These are phyloP conservation scores for Ceratina australensis DNA, from an alignment of 1,140 invertebrate species.

Conservation along the genomic window DNA sequence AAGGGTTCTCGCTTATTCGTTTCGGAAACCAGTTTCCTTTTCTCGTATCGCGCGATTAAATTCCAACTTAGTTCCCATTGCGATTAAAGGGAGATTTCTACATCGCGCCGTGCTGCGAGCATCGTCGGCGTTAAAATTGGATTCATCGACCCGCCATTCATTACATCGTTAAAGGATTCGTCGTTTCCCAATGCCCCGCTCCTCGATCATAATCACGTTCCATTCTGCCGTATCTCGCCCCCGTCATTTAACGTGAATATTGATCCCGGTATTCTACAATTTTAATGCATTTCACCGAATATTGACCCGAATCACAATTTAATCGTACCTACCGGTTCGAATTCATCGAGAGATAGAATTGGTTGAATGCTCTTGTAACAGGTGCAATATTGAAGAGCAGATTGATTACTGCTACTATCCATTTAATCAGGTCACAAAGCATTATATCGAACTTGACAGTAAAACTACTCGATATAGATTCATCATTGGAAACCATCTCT, in stretches of 20 bases:
- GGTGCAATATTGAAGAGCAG: neutral
- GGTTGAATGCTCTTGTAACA: neutral
- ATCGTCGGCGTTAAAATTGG: constrained; percentile 1
- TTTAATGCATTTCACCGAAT: neutral
- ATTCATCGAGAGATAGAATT: neutral
- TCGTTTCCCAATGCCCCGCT: constrained; percentile 46
- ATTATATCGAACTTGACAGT: too few relatives aligned
- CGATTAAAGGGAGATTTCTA: neutral
- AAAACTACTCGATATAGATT: too few relatives aligned
- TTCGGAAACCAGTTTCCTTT: neutral
- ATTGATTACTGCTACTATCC: neutral
- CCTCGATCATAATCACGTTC: constrained; percentile 37
- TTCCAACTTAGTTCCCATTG: too few relatives aligned
- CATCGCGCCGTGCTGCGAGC: neutral
- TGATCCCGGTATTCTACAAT: neutral
- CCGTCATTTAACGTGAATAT: constrained; percentile 39
- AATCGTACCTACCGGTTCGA: neutral
- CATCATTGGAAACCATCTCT: too few relatives aligned
- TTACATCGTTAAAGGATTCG: constrained; percentile 25
- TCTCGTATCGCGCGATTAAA: neutral
- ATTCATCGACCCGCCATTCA: constrained; percentile 25
- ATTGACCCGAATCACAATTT: neutral
- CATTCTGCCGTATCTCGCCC: constrained; percentile 23
- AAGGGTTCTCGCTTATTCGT: neutral
- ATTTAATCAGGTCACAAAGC: neutral